phyloP scores from a whole-genome alignment of 1,140 invertebrate species.

The Meloidogyne hapla region DNA sequence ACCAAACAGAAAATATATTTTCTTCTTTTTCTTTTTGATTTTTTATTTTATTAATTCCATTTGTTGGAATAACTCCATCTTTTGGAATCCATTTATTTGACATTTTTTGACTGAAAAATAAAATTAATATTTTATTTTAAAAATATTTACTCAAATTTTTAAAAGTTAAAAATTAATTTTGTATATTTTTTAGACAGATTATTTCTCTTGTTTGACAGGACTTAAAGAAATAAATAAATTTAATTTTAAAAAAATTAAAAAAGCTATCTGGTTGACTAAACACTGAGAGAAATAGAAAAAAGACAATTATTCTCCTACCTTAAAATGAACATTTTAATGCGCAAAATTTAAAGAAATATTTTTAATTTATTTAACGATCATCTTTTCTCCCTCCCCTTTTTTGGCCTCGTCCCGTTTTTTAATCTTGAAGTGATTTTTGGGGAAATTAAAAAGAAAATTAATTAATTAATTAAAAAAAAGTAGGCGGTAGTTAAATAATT shows the following conservation, averaged over 20 bases:
- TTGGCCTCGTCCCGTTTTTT: not conserved
- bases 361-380: not conserved
- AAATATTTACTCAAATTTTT: no score
- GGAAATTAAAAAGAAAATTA: not conserved
- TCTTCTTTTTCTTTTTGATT: not conserved
- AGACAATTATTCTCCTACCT: not conserved
- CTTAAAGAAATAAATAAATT: no score
- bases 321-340: slow-evolving; percentile 6
- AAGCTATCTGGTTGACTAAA: no score
- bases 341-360: not conserved
- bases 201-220: no score
- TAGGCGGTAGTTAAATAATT: no score
- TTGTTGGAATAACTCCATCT: not conserved
- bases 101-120: not conserved
- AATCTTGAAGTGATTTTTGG: not conserved
- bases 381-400: not conserved
- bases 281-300: no score
- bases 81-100: slow-evolving; percentile 6
- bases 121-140: not conserved
- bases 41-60: not conserved
- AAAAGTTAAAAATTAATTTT: no score
- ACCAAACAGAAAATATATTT: not conserved
- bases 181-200: no score
- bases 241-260: no score
- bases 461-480: not conserved